Conservation (phyloP, 1,140 invertebrate genomes). For the Neuroterus valhalla region DNA sequence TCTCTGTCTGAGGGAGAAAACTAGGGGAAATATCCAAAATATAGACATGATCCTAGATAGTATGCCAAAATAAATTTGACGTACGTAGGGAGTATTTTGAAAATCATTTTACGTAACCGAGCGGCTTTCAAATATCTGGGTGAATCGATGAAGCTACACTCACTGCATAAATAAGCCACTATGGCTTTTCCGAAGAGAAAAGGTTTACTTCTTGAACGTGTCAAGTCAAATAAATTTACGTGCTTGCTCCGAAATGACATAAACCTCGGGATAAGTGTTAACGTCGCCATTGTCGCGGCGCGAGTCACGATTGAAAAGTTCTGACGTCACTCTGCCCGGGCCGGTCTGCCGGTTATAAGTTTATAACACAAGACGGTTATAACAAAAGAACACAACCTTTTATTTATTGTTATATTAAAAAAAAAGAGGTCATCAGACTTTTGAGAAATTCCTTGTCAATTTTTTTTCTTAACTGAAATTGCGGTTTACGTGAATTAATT, state of each 20-base stretch:
- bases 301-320: constrained; percentile 17
- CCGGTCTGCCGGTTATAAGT: no score
- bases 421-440: no score
- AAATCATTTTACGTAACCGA: constrained; percentile 27
- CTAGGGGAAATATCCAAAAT: background rate
- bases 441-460: no score
- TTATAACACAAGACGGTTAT: no score
- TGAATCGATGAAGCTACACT: constrained; percentile 52
- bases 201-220: constrained; percentile 32
- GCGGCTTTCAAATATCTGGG: background rate
- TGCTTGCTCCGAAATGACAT: constrained; percentile 51
- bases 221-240: constrained; percentile 55
- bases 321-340: constrained; percentile 45
- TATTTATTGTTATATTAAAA: no score
- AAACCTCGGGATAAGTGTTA: constrained; percentile 61
- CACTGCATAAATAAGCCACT: constrained; percentile 64
- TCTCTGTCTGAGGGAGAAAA: background rate
- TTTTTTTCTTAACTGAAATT: no score
- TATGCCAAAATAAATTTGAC: background rate
- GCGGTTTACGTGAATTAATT: no score
- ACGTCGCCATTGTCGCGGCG: constrained; percentile 63
- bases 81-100: background rate
- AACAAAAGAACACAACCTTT: no score
- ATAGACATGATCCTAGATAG: background rate
- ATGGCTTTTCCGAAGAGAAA: constrained; percentile 45